Evolutionary conservation across 2,797 vertebrate genomes (phyloP), one percentile per base, ranked within the genome.

Genomic region (Setipinna tenuifilis): DNA sequence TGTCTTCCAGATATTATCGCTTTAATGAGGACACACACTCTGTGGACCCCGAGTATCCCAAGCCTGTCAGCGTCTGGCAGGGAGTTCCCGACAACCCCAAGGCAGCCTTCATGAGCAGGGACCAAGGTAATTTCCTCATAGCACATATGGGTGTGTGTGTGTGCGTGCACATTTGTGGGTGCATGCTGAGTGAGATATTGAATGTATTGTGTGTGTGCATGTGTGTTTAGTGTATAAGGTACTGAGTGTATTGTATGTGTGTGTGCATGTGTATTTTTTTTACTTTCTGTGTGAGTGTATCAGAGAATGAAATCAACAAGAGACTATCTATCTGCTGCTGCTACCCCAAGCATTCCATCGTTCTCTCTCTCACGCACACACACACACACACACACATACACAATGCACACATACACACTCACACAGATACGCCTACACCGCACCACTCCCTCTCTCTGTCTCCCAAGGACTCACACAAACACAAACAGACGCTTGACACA

Each of bases 61-160:
- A 97, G 88, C 87, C 95, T 35, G 90, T 97, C 31, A 97, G 93
- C 83, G 94, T 94, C 86, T 98, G 97, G 97, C 96, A 97, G 89
- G 97, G 97, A 11, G 95, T 97, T 44, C 97, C 97, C 0, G 97
- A 98, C n/a, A 96, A 96, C 87, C 93, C 97, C 87, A 95, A 96
- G 90, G 92, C 96, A 23, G 95, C 97, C 7, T 97, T 98, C 92
- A 97, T 98, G 96, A 97, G 97, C 90, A 96, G 95, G 78, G 96
- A 98, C 65, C 97, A 97, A 94, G 96, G 97, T 98, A 94, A 92
- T 81, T 12, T 44, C 3, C 0, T 50, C 50, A 84, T 2, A 19
- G 21, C 21, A 31, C 11, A 19, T 19, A 5, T 25, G 41, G 10
- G 23, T 59, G 19, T 28, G 23, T 62, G 23, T 61, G 21, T 68